Conservation (phyloP, 1,140 invertebrate genomes). For the Drosophila chauvacae region DNA sequence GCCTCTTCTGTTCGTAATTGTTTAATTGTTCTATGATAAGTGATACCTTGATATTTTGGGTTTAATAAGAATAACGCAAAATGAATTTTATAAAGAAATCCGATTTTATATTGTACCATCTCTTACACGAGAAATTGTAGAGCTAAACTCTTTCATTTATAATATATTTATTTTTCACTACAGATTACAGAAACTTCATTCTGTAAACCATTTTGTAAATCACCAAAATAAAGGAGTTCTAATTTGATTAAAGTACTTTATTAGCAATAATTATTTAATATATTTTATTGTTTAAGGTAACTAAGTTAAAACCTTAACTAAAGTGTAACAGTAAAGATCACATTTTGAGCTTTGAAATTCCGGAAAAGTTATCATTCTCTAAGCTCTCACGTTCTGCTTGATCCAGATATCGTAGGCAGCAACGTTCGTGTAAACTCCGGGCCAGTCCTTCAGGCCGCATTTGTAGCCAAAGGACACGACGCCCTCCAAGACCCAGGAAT, state of each 20-base stretch:
- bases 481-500: constrained; percentile 86
- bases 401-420: constrained; percentile 85
- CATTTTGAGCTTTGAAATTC: constrained; percentile 50
- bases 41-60: neutral
- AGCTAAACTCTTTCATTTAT: neutral
- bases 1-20: too few relatives aligned
- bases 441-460: constrained; percentile 84
- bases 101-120: neutral
- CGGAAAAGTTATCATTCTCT: neutral
- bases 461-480: constrained; percentile 86
- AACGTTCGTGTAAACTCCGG: constrained; percentile 86
- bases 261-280: neutral
- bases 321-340: constrained; percentile 43
- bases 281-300: neutral
- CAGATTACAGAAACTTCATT: fast-evolving
- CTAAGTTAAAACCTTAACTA: constrained; percentile 7
- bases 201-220: too few relatives aligned
- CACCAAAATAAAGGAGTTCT: too few relatives aligned
- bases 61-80: neutral
- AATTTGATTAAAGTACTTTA: neutral
- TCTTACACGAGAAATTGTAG: neutral
- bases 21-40: too few relatives aligned
- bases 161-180: neutral
- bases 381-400: constrained; percentile 61
- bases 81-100: too few relatives aligned